Base-by-base conservation (phyloP, 2,888 invertebrate genomes). In the Eupithecia pulchellata region DNA sequence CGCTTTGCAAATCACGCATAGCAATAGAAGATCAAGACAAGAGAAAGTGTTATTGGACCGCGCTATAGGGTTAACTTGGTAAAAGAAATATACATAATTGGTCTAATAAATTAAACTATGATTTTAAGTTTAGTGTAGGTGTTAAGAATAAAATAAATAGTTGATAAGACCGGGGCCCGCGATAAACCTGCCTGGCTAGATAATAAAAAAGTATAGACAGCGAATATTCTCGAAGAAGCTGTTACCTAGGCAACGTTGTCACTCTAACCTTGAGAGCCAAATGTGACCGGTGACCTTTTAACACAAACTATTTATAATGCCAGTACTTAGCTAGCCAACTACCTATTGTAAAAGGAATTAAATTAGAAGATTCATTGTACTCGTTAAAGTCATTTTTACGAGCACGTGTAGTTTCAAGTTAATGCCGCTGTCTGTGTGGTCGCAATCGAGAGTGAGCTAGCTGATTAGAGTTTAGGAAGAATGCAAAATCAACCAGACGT, bases 221-320 rank as follows among this genome's bases (percentile, higher is more conserved):
- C 34, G 47, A 73, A 72, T 57, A 58, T 64, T 67, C 60, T 70
- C 39, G 36, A 68, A 66, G 25, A 30, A 57, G 57, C 29, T 74
- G 82, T 84, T 80, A 73, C 80, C 84, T 78, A 77, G 82, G 81
- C 74, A 82, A 84, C 83, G 14, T 83, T 78, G 75, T 81, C 66
- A 69, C 27, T 17, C 34, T 68, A 60, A 25, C 66, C 66, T 69
- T 69, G 69, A 64, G 29, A 57, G 32, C 27, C 57, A 30, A 64
- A 68, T 60, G n/a, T 57, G 65, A 58, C 25, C 60, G 29, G 66
- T n/a, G 68, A 66, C 65, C 61, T 72, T 68, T 68, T 68, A 36
- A 47, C 14, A 60, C 52, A 13, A 65, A 42, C 64, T 71, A 64
- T 60, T 71, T 60, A 52, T 64, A 71, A 58, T 58, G 36, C 32